Conservation (phyloP, 2,797 vertebrate genomes). For the Ambastaia sidthimunki region DNA sequence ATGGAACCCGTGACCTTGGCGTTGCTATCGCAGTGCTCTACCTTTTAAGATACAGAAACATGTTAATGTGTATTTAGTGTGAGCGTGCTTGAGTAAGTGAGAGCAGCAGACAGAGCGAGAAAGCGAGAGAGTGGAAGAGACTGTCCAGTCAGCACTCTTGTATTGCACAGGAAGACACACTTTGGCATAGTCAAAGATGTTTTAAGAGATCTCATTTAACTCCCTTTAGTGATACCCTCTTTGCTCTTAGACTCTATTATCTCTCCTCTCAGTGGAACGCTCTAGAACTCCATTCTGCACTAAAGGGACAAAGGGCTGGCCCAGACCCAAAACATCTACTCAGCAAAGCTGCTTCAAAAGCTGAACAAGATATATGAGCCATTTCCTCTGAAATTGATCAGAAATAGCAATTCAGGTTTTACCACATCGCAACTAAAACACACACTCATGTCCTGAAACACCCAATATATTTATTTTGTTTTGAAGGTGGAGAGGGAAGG, state of each 20-base stretch:
- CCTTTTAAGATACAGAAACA: neutral
- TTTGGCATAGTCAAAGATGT: slow-evolving; percentile 39
- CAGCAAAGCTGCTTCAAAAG: slow-evolving; percentile 17
- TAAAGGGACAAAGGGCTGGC: slow-evolving; percentile 43
- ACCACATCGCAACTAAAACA: neutral
- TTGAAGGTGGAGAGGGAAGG: neutral
- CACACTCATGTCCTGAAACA: neutral
- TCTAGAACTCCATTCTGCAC: slow-evolving; percentile 34
- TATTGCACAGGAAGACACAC: slow-evolving; percentile 41
- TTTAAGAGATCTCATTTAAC: slow-evolving; percentile 54
- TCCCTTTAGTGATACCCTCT: slow-evolving; percentile 47
- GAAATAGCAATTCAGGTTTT: slow-evolving; percentile 7
- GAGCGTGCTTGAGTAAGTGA: too few species aligned
- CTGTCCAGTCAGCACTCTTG: slow-evolving; percentile 13
- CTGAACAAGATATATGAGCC: slow-evolving; percentile 11
- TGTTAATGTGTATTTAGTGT: neutral
- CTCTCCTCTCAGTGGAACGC: slow-evolving; percentile 36
- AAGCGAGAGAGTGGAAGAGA: neutral
- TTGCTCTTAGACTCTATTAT: slow-evolving; percentile 44
- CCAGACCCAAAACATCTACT: slow-evolving; percentile 29
- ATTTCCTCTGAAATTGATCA: slow-evolving; percentile 2
- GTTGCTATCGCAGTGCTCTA: too few species aligned
- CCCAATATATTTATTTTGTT: neutral
- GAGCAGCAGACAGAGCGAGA: neutral
- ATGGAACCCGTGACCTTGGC: too few species aligned